Evolutionary conservation across 2,888 invertebrate genomes (phyloP).

Genomic region (Lydus trimaculatus): DNA sequence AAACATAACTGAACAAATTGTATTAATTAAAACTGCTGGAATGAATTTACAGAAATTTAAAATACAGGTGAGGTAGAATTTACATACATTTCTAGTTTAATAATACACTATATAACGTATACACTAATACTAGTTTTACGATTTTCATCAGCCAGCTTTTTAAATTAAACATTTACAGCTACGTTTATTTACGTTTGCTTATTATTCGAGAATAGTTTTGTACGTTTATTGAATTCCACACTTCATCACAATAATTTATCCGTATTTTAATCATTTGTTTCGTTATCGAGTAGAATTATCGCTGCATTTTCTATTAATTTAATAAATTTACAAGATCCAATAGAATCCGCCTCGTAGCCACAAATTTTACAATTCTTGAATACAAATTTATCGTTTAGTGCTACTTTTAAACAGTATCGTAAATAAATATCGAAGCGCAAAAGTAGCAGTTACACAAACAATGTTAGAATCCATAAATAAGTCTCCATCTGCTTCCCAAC

Average conservation of each 20-base stretch:
- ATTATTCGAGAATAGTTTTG: background rate
- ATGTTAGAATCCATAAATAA: constrained; percentile 7
- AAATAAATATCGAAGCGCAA: constrained; percentile 28
- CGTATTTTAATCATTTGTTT: no score
- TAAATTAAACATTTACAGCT: background rate
- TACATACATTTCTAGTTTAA: background rate
- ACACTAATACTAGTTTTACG: background rate
- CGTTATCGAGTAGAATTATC: background rate
- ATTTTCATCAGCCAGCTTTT: background rate
- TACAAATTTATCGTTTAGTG: constrained; percentile 20
- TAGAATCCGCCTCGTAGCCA: background rate
- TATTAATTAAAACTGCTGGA: background rate
- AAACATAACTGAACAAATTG: background rate
- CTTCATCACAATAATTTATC: background rate
- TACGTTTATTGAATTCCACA: background rate
- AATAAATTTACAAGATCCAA: background rate
- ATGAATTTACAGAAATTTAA: background rate
- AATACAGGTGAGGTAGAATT: constrained; percentile 3
- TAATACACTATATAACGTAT: background rate
- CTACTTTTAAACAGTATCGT: constrained; percentile 20
- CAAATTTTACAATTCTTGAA: constrained; percentile 24
- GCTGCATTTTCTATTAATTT: background rate
- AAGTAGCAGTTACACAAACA: constrained; percentile 12
- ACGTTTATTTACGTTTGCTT: no score
- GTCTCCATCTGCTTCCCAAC: constrained; percentile 10